Conservation (phyloP, 2,888 invertebrate species). For the Oxycera nigricornis region DNA sequence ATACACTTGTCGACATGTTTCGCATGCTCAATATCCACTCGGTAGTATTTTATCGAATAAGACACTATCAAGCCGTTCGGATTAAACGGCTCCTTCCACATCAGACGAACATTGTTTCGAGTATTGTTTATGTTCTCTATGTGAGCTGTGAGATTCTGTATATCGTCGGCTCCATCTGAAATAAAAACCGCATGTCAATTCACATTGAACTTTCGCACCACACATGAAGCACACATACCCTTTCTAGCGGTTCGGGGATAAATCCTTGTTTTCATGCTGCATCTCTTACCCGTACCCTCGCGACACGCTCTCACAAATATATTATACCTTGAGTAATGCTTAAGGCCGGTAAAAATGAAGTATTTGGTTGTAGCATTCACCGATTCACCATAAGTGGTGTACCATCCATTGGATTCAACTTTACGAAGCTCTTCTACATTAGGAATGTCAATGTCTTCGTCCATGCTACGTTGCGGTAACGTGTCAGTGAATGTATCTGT, state of each 20-base stretch:
- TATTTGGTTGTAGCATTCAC: slow-evolving; percentile 58
- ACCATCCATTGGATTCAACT: slow-evolving; percentile 49
- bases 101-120: slow-evolving; percentile 69
- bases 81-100: slow-evolving; percentile 80
- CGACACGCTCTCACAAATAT: slow-evolving; percentile 81
- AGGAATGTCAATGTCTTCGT: slow-evolving; percentile 35
- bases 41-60: slow-evolving; percentile 80
- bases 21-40: slow-evolving; percentile 72
- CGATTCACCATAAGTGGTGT: slow-evolving; percentile 48
- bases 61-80: slow-evolving; percentile 91
- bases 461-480: slow-evolving; percentile 51
- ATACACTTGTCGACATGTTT: slow-evolving; percentile 66
- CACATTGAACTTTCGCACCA: neutral
- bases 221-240: slow-evolving; percentile 1
- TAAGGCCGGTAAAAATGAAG: slow-evolving; percentile 69
- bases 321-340: slow-evolving; percentile 80
- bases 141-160: slow-evolving; percentile 63
- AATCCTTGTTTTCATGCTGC: slow-evolving; percentile 64
- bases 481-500: slow-evolving; percentile 51
- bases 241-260: slow-evolving; percentile 62
- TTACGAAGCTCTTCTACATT: slow-evolving; percentile 56
- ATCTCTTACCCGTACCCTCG: slow-evolving; percentile 64
- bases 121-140: slow-evolving; percentile 61
- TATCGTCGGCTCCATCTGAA: slow-evolving; percentile 73
- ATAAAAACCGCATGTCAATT: neutral